Percentiles rank a stretch among this genome's conserved stretches.
Conservation (phyloP, 2,797 vertebrate species). For the Chaetophractus vellerosus region DNA sequence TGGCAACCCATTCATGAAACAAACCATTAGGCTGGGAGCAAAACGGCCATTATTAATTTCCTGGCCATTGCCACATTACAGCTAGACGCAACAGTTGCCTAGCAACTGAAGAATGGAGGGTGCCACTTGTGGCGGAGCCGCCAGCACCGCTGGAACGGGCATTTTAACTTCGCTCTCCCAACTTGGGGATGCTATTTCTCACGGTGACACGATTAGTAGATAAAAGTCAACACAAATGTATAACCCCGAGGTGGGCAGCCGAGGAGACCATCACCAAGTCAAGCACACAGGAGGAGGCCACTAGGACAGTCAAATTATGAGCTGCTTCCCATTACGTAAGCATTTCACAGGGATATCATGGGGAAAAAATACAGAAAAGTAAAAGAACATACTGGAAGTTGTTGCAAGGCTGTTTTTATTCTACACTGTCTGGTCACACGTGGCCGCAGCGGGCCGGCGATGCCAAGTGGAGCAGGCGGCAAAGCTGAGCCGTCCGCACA, state of each 20-base stretch:
- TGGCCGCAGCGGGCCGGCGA: not conserved
- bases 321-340: not conserved
- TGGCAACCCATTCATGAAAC: constrained; percentile 62
- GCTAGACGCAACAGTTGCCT: not conserved
- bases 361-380: not conserved
- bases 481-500: not conserved
- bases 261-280: not conserved
- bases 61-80: not conserved
- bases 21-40: constrained; percentile 15
- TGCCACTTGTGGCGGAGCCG: not conserved
- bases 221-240: not conserved
- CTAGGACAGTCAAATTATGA: constrained; percentile 2
- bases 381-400: not conserved
- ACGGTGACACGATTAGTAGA: not conserved
- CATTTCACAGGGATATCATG: not conserved
- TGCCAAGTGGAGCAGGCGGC: not conserved
- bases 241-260: not conserved
- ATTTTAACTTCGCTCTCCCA: not conserved
- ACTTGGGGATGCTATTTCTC: not conserved
- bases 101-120: not conserved
- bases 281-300: not conserved
- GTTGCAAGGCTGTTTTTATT: not conserved
- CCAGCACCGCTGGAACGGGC: not conserved
- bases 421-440: not conserved
- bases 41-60: constrained; percentile 53